Percentiles rank a stretch among this genome's conserved stretches.
Conservation (phyloP, 2,113 vertebrate genomes). For the Chionis minor region DNA sequence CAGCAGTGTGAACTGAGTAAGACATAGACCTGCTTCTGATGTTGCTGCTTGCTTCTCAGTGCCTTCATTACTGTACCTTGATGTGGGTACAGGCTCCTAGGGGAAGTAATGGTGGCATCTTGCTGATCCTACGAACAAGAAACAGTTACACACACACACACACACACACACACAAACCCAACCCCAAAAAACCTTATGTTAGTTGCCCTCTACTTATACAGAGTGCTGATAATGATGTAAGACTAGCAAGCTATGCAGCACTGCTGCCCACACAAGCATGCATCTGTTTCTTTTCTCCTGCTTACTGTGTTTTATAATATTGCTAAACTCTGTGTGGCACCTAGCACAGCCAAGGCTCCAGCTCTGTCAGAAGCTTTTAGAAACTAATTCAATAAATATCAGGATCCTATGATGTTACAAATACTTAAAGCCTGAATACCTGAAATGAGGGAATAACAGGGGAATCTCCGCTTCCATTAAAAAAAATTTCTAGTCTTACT, state of each 20-base stretch:
- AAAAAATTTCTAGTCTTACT: neutral
- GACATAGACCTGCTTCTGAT: neutral
- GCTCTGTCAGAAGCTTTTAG: neutral
- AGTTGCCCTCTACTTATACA: neutral
- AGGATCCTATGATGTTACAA: neutral
- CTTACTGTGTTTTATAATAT: neutral
- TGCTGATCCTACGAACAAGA: neutral
- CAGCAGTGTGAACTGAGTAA: neutral
- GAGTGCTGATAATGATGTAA: neutral
- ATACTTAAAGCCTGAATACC: neutral
- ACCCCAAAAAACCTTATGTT: neutral
- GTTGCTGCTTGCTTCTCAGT: neutral
- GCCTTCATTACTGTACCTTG: neutral
- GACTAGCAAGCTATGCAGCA: neutral
- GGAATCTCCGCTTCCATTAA: neutral
- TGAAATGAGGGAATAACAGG: neutral
- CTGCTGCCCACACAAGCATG: neutral
- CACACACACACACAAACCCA: neutral
- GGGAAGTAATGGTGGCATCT: neutral
- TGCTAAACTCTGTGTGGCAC: neutral
- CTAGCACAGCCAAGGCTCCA: neutral
- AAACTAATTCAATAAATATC: neutral
- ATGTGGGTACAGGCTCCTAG: neutral
- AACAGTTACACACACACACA: neutral
- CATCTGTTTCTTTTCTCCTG: neutral